phyloP scores from a whole-genome alignment of 2,797 vertebrate species.

The Vultur gryphus region DNA sequence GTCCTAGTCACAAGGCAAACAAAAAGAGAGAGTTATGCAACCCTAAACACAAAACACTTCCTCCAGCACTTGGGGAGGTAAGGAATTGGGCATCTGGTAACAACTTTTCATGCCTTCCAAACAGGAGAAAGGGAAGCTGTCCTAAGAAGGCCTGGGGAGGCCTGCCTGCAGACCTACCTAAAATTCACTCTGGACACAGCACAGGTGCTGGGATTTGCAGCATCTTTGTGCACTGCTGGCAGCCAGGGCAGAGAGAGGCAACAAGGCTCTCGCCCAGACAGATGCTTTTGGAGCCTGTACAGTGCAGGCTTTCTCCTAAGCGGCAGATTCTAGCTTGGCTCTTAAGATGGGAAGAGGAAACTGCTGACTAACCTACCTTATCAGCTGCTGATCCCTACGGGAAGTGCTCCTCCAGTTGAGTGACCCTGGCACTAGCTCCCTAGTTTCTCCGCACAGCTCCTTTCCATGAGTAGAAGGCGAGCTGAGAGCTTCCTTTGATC shows the following conservation, averaged over 20 bases:
- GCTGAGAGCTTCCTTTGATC: constrained; percentile 74
- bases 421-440: constrained; percentile 81
- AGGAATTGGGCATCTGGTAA: neutral
- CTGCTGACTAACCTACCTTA: constrained; percentile 80
- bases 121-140: neutral
- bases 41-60: neutral
- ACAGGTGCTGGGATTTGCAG: neutral
- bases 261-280: neutral
- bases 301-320: constrained; percentile 9
- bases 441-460: constrained; percentile 77
- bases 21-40: constrained; percentile 11
- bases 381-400: constrained; percentile 75
- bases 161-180: constrained; percentile 41
- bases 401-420: constrained; percentile 76
- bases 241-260: neutral
- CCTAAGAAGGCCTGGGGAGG: neutral
- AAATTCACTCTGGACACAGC: neutral
- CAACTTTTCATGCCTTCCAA: neutral
- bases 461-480: constrained; percentile 73
- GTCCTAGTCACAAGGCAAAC: constrained; percentile 80
- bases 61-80: neutral
- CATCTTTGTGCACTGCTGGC: neutral
- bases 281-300: neutral
- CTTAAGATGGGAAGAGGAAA: constrained; percentile 50
- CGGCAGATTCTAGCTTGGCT: neutral